Base-by-base conservation (phyloP, 2,888 invertebrate genomes). In the Eupithecia inturbata region DNA sequence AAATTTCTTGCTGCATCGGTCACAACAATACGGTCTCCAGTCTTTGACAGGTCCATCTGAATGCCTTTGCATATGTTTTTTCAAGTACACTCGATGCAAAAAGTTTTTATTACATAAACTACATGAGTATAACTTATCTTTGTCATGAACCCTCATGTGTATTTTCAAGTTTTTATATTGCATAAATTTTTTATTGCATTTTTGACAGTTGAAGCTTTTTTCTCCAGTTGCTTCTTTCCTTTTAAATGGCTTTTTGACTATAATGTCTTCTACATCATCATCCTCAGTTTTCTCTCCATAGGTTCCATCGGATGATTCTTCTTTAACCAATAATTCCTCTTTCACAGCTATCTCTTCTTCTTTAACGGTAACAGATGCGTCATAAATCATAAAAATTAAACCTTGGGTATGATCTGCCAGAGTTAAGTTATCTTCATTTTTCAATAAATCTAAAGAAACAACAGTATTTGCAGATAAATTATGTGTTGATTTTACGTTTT, bases 1-100 rank as follows among this genome's bases (percentile, higher is more conserved):
- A 45, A 70, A 73, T 28, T 62, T 70, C 39, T 70, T 74, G 28
- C 67, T 70, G 14, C 73, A 74, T 22, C 67, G 26, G 22, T 73
- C 66, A 19, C 73, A 73, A 26, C 57, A 57, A 33, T 66, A 71
- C 0, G 64, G 70, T 28, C 64, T 64, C 33, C 33, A 45, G 6
- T 71, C 70, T 16, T 33, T 45, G 4, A 16, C 12, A 22, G 64
- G n/a, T 19, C 60, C 41, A 33, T 41, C 57, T 2, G 28, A 33
- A 22, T 71, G 67, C 14, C 41, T 57, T 60, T 22, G 39, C 31
- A 36, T 49, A 41, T 70, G 73, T 67, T 45, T 67, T 31, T 63
- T 70, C 4, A 70, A 53, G 7, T 68, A 68, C 0, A 36, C 49
- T 22, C 33, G 45, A 33, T 71, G 22, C 26, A 67, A 31, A n/a